Evolutionary conservation across 2,113 vertebrate species (phyloP).

Genomic region (Herpailurus yagouaroundi): DNA sequence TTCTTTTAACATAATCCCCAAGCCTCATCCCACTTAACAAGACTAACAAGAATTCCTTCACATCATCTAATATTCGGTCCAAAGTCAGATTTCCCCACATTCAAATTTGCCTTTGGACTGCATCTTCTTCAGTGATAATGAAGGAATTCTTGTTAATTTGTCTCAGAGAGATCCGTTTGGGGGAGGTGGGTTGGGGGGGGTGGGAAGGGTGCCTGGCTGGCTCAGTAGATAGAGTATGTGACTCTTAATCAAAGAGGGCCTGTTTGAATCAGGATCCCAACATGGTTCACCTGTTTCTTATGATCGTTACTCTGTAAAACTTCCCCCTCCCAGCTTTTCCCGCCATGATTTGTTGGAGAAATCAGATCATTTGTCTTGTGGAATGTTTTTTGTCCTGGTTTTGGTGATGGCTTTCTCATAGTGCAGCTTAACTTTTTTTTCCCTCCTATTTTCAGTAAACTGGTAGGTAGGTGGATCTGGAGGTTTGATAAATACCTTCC

Average conservation of each 20-base stretch:
- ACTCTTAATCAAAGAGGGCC: background rate
- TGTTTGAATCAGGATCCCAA: background rate
- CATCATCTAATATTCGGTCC: background rate
- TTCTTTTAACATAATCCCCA: background rate
- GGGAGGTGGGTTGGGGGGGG: accelerated
- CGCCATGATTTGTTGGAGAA: background rate
- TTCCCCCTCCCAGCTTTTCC: no score
- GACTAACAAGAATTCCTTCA: background rate
- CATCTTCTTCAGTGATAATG: background rate
- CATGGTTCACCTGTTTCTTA: background rate
- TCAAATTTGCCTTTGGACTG: background rate
- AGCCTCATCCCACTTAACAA: background rate
- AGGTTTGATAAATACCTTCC: background rate
- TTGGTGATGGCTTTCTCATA: background rate
- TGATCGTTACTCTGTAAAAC: background rate
- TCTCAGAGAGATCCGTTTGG: background rate
- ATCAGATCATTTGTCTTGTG: background rate
- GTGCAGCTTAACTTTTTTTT: background rate
- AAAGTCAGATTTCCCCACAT: background rate
- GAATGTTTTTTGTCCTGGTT: background rate
- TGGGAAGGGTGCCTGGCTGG: background rate
- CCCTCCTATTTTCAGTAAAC: background rate
- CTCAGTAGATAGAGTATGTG: background rate
- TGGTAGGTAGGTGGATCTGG: background rate
- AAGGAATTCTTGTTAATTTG: conserved; percentile 25